phyloP scores from a whole-genome alignment of 2,113 vertebrate species.

The Puffinus mauretanicus region DNA sequence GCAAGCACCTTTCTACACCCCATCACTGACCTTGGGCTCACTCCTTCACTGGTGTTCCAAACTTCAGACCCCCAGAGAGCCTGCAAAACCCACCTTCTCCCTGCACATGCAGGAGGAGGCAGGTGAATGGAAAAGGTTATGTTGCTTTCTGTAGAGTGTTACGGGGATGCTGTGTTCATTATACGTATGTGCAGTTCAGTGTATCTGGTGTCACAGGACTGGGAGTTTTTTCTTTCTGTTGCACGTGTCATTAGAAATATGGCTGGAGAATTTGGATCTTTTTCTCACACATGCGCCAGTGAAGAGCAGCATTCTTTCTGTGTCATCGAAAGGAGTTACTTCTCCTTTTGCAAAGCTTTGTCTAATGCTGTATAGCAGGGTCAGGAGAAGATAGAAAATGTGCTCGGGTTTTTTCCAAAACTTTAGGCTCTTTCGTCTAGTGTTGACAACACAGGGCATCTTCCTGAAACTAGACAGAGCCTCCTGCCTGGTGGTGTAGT shows the following conservation, averaged over 20 bases:
- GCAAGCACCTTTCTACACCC: neutral
- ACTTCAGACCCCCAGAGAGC: neutral
- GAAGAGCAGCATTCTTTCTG: neutral
- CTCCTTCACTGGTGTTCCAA: neutral
- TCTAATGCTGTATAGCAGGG: neutral
- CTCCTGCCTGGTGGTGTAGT: neutral
- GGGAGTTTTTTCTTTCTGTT: neutral
- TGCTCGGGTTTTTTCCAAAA: neutral
- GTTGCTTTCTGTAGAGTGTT: neutral
- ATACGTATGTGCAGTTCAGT: neutral
- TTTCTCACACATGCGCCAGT: rapidly evolving
- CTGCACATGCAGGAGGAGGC: neutral
- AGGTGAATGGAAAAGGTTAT: neutral
- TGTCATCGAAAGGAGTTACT: rapidly evolving
- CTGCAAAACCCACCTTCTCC: neutral
- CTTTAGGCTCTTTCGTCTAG: neutral
- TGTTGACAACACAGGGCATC: neutral
- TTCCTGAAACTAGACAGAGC: neutral
- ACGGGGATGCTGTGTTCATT: neutral
- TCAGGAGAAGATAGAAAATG: neutral
- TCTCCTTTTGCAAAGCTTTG: neutral
- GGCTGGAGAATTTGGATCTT: neutral
- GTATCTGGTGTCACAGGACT: neutral
- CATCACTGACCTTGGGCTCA: neutral
- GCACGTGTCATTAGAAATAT: neutral